These are phyloP conservation scores for Spodoptera exigua DNA, from an alignment of 2,888 invertebrate genomes.

Conservation along the genomic window DNA sequence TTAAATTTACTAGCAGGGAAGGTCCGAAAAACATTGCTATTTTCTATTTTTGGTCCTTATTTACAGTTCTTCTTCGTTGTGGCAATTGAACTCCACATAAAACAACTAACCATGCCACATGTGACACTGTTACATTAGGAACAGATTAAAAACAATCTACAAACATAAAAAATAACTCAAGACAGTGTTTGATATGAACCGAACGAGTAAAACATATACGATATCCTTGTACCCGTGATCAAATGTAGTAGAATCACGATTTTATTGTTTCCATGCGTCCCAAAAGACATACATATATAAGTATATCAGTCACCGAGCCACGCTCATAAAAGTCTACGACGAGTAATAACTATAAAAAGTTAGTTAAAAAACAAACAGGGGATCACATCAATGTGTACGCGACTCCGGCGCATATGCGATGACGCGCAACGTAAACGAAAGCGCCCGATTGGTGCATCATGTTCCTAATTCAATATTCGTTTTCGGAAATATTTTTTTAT, in stretches of 20 bases:
- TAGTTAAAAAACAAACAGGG: slow-evolving; percentile 68
- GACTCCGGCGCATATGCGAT: slow-evolving; percentile 58
- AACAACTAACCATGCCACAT: no score
- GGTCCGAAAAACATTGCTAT: no score
- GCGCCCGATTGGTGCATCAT: slow-evolving; percentile 38
- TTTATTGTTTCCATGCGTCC: slow-evolving; percentile 44
- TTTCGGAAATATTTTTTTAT: slow-evolving; percentile 24
- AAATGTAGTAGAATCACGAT: slow-evolving; percentile 7
- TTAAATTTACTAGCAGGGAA: background rate
- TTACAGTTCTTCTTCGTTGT: no score
- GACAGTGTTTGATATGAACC: no score
- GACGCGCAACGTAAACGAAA: slow-evolving; percentile 53
- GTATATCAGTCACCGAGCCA: slow-evolving; percentile 69
- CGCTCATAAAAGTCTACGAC: slow-evolving; percentile 71
- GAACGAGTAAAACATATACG: no score
- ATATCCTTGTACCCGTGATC: slow-evolving; percentile 19
- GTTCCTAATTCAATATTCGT: slow-evolving; percentile 48
- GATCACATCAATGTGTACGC: slow-evolving; percentile 62
- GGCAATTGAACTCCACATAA: no score
- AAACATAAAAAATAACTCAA: no score
- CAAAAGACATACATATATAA: slow-evolving; percentile 41
- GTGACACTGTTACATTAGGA: no score
- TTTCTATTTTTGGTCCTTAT: no score
- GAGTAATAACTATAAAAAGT: slow-evolving; percentile 72
- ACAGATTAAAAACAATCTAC: no score